Conservation (phyloP, 2,797 vertebrate species). For the Coregonus sp. region DNA sequence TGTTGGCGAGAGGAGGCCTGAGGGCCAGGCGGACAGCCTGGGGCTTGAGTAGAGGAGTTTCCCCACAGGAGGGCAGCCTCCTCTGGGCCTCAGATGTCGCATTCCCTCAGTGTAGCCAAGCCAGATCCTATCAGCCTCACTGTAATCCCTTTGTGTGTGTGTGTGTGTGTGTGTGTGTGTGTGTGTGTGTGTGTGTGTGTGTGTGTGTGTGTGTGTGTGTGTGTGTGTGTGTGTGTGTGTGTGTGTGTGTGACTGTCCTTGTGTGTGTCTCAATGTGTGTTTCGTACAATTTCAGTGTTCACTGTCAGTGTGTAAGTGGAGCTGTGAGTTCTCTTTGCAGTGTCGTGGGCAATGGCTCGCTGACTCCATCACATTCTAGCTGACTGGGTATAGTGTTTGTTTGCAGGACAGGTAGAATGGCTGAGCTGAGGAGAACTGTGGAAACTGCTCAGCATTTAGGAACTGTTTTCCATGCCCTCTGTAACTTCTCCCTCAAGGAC, state of each 20-base stretch:
- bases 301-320: slow-evolving; percentile 3
- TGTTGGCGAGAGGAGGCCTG: neutral
- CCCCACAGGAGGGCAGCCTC: slow-evolving; percentile 40
- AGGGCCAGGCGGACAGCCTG: slow-evolving; percentile 30
- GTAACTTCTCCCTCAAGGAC: neutral
- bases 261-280: neutral
- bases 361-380: slow-evolving; percentile 39
- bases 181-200: neutral
- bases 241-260: neutral
- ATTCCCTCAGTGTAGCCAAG: slow-evolving; percentile 19
- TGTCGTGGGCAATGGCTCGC: slow-evolving; percentile 11
- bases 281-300: neutral
- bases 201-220: too few species aligned
- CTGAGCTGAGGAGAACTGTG: slow-evolving; percentile 33
- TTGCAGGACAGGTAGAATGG: slow-evolving; percentile 22
- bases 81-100: slow-evolving; percentile 32
- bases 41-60: slow-evolving; percentile 29
- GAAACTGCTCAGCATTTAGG: slow-evolving; percentile 30
- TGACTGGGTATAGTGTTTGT: slow-evolving; percentile 23
- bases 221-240: neutral
- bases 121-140: neutral
- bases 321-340: neutral
- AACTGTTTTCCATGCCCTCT: neutral
- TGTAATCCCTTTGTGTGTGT: neutral
- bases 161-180: neutral